These are phyloP conservation scores for Sesia apiformis DNA, from an alignment of 2,888 invertebrate species.

Conservation along the genomic window DNA sequence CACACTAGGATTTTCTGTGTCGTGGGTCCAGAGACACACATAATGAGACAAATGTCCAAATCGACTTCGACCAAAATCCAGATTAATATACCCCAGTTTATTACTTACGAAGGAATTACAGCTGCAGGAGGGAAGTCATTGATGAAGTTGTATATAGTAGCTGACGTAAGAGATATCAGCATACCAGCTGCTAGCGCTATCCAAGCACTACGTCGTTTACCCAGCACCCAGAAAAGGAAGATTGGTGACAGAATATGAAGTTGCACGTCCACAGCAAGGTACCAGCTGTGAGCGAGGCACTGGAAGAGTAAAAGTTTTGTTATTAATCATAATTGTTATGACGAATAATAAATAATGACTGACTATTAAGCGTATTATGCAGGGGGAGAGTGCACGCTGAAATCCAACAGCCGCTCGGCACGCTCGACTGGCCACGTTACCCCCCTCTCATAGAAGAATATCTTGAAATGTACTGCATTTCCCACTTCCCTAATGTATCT, in stretches of 20 bases:
- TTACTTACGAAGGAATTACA: slow-evolving; percentile 17
- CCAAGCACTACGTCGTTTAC: slow-evolving; percentile 5
- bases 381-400: background rate
- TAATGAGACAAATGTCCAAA: background rate
- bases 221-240: slow-evolving; percentile 8
- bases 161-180: slow-evolving; percentile 8
- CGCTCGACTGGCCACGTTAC: too few relatives aligned
- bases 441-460: too few relatives aligned
- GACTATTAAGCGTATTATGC: background rate
- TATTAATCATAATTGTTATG: too few relatives aligned
- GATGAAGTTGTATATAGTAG: slow-evolving; percentile 32
- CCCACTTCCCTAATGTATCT: too few relatives aligned
- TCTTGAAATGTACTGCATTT: too few relatives aligned
- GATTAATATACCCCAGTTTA: background rate
- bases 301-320: slow-evolving; percentile 15
- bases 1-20: too few relatives aligned
- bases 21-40: too few relatives aligned
- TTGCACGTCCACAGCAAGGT: slow-evolving; percentile 24
- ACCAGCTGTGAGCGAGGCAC: slow-evolving; percentile 37
- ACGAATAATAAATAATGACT: too few relatives aligned
- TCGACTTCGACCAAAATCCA: background rate
- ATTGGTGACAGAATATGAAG: slow-evolving; percentile 8
- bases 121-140: slow-evolving; percentile 24
- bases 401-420: too few relatives aligned
- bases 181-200: slow-evolving; percentile 2